phyloP scores from a whole-genome alignment of 2,888 invertebrate genomes.

The Pristionchus maxplancki region DNA sequence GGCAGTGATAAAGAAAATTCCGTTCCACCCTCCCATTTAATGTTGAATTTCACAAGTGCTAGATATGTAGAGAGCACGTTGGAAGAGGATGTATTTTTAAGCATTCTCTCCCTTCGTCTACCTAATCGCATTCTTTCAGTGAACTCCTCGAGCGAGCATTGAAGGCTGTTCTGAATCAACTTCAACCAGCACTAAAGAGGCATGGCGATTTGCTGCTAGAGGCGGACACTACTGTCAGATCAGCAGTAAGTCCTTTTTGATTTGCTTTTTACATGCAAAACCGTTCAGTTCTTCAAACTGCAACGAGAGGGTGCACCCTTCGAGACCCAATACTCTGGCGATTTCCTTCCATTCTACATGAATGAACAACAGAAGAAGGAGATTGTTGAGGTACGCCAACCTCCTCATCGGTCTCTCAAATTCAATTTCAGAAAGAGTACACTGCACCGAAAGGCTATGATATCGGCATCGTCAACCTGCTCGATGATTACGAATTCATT shows the following conservation, averaged over 20 bases:
- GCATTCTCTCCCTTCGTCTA: too few species aligned
- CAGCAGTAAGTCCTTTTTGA: neutral
- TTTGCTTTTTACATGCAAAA: too few species aligned
- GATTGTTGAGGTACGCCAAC: neutral
- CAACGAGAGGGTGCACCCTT: conserved; percentile 12
- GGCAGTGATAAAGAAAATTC: too few species aligned
- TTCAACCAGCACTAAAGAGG: neutral
- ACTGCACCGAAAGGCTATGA: neutral
- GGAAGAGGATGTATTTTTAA: too few species aligned
- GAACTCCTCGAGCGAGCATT: neutral
- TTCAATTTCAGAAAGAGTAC: neutral
- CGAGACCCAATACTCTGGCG: neutral
- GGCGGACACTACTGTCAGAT: neutral
- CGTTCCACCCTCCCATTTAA: too few species aligned
- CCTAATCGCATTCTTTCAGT: neutral
- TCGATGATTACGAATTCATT: neutral
- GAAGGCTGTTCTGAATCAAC: neutral
- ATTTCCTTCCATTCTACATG: conserved; percentile 36
- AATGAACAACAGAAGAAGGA: neutral
- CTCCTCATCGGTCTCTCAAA: too few species aligned
- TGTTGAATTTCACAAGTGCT: too few species aligned
- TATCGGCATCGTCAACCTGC: neutral
- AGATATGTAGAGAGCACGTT: too few species aligned
- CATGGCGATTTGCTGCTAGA: neutral
- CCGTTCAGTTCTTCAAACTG: neutral